phyloP scores from a whole-genome alignment of 2,113 vertebrate species.

The Caretta caretta region DNA sequence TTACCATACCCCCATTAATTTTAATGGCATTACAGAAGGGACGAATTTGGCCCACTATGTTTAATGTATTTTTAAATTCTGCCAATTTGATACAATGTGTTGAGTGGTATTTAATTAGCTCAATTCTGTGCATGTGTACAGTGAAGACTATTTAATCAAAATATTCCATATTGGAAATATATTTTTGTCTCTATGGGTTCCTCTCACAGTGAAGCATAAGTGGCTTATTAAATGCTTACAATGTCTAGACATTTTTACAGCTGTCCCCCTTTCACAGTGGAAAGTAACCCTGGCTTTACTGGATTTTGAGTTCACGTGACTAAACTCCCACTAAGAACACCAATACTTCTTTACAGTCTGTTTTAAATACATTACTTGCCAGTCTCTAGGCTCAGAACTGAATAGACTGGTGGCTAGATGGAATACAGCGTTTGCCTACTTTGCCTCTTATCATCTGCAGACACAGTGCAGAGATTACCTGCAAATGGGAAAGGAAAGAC shows the following conservation, averaged over 20 bases:
- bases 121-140: not conserved
- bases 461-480: not conserved
- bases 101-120: rapidly evolving
- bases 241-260: not conserved
- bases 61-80: not conserved
- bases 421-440: not conserved
- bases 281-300: not conserved
- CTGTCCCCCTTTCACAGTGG: not conserved
- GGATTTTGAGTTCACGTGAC: not conserved
- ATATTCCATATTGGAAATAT: not conserved
- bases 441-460: not conserved
- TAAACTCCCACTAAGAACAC: conserved; percentile 18
- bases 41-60: not conserved
- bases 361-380: not conserved
- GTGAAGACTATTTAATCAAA: not conserved
- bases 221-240: not conserved
- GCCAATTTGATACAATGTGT: not conserved
- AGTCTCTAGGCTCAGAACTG: not conserved
- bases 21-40: not conserved
- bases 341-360: not conserved
- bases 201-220: not conserved
- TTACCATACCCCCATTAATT: not conserved
- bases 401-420: not conserved
- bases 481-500: not conserved
- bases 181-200: not conserved